Evolutionary conservation across 2,888 invertebrate genomes (phyloP).

Genomic region (Hetaerina titia): DNA sequence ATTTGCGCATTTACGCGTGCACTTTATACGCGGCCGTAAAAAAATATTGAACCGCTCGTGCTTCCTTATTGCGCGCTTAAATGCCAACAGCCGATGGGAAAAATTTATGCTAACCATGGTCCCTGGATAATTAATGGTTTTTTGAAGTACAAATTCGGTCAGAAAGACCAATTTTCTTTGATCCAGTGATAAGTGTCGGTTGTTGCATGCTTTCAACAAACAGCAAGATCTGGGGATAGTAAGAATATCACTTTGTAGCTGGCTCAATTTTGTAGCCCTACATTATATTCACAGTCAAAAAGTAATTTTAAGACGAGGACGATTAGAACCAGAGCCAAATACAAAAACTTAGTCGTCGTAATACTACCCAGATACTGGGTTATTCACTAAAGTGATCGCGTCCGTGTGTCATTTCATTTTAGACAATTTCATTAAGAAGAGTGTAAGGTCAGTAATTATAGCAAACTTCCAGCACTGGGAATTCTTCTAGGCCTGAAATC

Average conservation of each 20-base stretch:
- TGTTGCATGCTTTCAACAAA: background rate
- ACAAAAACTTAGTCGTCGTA: too few relatives aligned
- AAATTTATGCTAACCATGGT: background rate
- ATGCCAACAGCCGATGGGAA: background rate
- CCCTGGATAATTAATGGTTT: background rate
- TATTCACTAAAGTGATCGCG: too few relatives aligned
- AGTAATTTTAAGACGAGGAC: too few relatives aligned
- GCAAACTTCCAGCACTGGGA: too few relatives aligned
- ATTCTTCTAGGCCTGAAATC: too few relatives aligned
- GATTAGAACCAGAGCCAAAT: too few relatives aligned
- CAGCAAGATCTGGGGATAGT: background rate
- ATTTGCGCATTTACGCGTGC: background rate
- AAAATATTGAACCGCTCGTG: background rate
- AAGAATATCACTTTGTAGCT: background rate
- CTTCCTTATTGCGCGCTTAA: background rate
- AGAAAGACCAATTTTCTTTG: background rate
- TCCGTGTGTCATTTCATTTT: too few relatives aligned
- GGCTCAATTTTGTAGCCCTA: too few relatives aligned
- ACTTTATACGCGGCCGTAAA: background rate
- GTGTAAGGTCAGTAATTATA: too few relatives aligned
- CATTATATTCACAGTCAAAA: too few relatives aligned
- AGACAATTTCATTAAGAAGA: too few relatives aligned
- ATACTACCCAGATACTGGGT: too few relatives aligned
- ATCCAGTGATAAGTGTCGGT: background rate
- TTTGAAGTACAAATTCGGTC: background rate